Evolutionary conservation across 2,113 vertebrate species (phyloP).

Genomic region (Silurus glanis): DNA sequence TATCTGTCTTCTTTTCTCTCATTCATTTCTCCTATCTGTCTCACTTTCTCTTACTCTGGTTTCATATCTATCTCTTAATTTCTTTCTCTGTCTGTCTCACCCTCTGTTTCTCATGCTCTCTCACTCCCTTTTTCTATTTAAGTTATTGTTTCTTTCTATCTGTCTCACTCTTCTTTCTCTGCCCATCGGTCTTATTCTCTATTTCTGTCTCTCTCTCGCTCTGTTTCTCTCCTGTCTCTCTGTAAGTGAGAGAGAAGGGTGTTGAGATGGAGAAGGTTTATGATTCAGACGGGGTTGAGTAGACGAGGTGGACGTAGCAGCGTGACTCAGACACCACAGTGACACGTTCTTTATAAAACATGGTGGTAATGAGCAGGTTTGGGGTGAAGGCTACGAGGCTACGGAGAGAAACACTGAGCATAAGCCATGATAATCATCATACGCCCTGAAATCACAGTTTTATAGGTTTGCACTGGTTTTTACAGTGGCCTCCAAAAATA

Average conservation of each 20-base stretch:
- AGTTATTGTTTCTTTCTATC: not conserved
- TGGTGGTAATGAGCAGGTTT: slow-evolving; percentile 16
- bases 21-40: too few species aligned
- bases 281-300: not conserved
- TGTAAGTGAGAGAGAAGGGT: slow-evolving; percentile 7
- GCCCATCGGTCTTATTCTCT: too few species aligned
- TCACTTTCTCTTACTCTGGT: not conserved
- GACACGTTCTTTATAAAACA: not conserved
- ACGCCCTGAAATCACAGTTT: not conserved
- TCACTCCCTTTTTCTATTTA: not conserved
- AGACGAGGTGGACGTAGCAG: not conserved
- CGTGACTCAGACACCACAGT: slow-evolving; percentile 9
- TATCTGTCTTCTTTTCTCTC: not conserved
- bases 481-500: too few species aligned
- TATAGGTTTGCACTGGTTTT: too few species aligned
- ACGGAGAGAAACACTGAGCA: not conserved
- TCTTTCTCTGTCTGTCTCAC: not conserved
- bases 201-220: not conserved
- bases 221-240: not conserved
- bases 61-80: not conserved
- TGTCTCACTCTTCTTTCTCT: not conserved
- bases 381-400: not conserved
- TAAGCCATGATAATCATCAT: not conserved
- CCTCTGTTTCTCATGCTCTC: not conserved
- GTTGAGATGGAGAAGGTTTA: slow-evolving; percentile 12